These are phyloP conservation scores for Bombus huntii DNA, from an alignment of 1,140 invertebrate genomes.

Conservation along the genomic window DNA sequence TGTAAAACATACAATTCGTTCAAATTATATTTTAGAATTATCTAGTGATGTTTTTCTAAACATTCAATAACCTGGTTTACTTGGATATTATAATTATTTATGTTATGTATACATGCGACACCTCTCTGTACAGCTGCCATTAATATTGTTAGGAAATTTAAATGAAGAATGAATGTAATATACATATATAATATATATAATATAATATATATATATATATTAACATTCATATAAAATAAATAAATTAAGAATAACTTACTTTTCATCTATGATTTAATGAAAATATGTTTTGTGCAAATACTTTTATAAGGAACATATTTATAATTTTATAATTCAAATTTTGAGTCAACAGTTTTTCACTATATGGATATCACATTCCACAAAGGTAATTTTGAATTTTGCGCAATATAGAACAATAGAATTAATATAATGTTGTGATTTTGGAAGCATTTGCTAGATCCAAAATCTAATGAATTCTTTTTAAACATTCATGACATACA, in stretches of 20 bases:
- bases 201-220: neutral
- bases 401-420: slow-evolving; percentile 30
- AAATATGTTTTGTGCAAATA: slow-evolving; percentile 19
- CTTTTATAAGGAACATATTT: slow-evolving; percentile 33
- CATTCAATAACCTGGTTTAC: slow-evolving; percentile 17
- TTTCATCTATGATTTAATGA: slow-evolving; percentile 24
- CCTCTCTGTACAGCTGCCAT: slow-evolving; percentile 53
- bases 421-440: slow-evolving; percentile 34
- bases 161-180: slow-evolving; percentile 42
- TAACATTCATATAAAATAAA: slow-evolving; percentile 39
- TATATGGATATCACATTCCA: slow-evolving; percentile 5
- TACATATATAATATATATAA: too few relatives aligned
- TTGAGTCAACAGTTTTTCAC: slow-evolving; percentile 28
- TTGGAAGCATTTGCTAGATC: slow-evolving; percentile 22
- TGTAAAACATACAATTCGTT: slow-evolving; percentile 5
- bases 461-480: slow-evolving; percentile 29
- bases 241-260: slow-evolving; percentile 21
- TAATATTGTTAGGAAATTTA: slow-evolving; percentile 45
- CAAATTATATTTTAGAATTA: slow-evolving; percentile 24
- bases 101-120: slow-evolving; percentile 38
- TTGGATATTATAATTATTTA: slow-evolving; percentile 15
- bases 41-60: slow-evolving; percentile 5
- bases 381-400: slow-evolving; percentile 40
- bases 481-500: slow-evolving; percentile 22
- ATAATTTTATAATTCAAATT: slow-evolving; percentile 46